A percentile compares a stretch with the other conserved stretches of the same genome.
phyloP scores from a whole-genome alignment of 2,797 vertebrate genomes.

The Arnoldichthys spilopterus region DNA sequence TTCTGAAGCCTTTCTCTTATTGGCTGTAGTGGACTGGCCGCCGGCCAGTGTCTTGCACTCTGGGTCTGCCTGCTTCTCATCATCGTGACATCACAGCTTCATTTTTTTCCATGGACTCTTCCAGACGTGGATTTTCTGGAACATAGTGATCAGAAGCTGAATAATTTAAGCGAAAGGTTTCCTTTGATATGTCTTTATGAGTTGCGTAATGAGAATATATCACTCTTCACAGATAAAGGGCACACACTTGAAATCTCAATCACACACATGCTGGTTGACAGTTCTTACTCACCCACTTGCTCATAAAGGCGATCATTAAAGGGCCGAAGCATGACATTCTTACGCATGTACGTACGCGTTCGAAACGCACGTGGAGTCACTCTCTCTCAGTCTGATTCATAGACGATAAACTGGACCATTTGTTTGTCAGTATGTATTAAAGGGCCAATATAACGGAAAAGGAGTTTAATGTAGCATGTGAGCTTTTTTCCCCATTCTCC shows the following conservation, averaged over 20 bases:
- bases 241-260: background rate
- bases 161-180: constrained; percentile 25
- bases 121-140: constrained; percentile 48
- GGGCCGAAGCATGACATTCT: constrained; percentile 1
- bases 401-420: background rate
- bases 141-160: constrained; percentile 16
- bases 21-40: constrained; percentile 28
- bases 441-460: no score
- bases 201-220: background rate
- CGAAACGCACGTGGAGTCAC: background rate
- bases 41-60: constrained; percentile 31
- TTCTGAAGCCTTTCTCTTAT: constrained; percentile 44
- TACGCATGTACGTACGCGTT: background rate
- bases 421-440: background rate
- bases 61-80: constrained; percentile 53
- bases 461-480: no score
- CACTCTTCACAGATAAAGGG: background rate
- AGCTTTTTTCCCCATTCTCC: no score
- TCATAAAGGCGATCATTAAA: background rate
- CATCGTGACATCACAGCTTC: constrained; percentile 54
- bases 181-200: constrained; percentile 35
- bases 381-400: background rate
- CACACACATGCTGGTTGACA: background rate
- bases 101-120: constrained; percentile 56
- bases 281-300: background rate